A percentile compares a stretch with the other conserved stretches of the same genome.
Conservation (phyloP, 1,140 invertebrate genomes). For the Ostrea edulis region DNA sequence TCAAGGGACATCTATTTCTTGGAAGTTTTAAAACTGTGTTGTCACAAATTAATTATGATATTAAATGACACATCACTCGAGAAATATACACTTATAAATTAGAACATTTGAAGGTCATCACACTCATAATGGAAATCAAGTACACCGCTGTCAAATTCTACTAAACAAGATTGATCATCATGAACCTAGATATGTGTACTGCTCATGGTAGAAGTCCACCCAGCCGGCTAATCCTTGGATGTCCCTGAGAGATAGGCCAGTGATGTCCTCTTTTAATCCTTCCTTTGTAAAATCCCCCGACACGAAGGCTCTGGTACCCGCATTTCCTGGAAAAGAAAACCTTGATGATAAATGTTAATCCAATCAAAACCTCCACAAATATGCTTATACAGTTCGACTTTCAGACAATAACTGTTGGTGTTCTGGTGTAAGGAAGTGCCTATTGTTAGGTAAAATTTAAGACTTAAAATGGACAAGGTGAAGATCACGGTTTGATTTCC, state of each 20-base stretch:
- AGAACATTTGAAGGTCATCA: not conserved
- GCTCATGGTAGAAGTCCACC: constrained; percentile 91
- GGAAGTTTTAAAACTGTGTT: not conserved
- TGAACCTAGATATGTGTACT: constrained; percentile 87
- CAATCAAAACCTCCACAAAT: not conserved
- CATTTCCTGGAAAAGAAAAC: constrained; percentile 84
- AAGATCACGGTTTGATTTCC: too few species aligned
- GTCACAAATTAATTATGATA: not conserved
- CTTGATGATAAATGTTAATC: not conserved
- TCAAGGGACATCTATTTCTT: not conserved
- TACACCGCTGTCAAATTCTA: not conserved
- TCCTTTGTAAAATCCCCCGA: constrained; percentile 92
- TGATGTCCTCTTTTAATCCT: constrained; percentile 88
- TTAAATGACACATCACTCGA: not conserved
- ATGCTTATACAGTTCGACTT: not conserved
- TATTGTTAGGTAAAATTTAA: too few species aligned
- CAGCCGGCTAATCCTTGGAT: constrained; percentile 88
- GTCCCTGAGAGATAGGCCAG: constrained; percentile 85
- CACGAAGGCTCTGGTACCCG: constrained; percentile 94
- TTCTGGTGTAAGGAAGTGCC: not conserved
- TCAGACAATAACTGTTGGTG: not conserved
- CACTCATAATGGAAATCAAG: not conserved
- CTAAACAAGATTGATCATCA: not conserved
- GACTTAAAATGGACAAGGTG: too few species aligned
- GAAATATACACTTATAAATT: not conserved